These are phyloP conservation scores for Lathamus discolor DNA, from an alignment of 2,113 vertebrate species.

Conservation along the genomic window DNA sequence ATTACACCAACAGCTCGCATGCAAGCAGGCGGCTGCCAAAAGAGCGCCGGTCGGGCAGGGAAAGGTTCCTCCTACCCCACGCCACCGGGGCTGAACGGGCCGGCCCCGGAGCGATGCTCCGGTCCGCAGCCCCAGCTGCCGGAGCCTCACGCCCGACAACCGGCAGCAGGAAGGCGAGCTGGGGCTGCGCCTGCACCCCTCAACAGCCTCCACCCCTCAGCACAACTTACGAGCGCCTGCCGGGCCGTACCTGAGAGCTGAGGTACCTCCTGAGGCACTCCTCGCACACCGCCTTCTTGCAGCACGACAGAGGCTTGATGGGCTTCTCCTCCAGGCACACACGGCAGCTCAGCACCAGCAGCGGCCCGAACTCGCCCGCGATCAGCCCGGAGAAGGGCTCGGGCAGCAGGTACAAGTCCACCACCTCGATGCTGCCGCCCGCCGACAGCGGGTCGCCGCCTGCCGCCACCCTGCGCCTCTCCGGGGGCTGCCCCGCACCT, in stretches of 20 bases:
- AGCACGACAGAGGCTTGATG: constrained; percentile 89
- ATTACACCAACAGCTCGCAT: neutral
- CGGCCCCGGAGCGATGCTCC: neutral
- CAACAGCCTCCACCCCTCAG: too few relatives aligned
- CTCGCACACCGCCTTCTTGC: constrained; percentile 92
- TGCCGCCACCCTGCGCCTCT: neutral
- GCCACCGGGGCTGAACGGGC: fast-evolving
- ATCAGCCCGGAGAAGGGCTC: constrained; percentile 81
- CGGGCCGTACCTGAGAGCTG: constrained; percentile 85
- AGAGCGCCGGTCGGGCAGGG: neutral
- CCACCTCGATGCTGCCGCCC: constrained; percentile 59
- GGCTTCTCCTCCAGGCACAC: constrained; percentile 91
- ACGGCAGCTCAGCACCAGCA: constrained; percentile 83
- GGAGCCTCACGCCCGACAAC: neutral
- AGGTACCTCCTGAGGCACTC: constrained; percentile 93
- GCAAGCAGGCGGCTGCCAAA: neutral
- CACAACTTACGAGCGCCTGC: neutral
- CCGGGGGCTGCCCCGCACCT: neutral
- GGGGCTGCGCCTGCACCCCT: neutral
- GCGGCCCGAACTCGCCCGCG: constrained; percentile 68
- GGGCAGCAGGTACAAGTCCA: constrained; percentile 71
- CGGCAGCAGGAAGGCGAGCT: too few relatives aligned
- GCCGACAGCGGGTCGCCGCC: constrained; percentile 20
- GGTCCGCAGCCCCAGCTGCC: neutral
- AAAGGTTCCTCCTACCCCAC: neutral